Evolutionary conservation across 2,888 invertebrate species (phyloP).

Genomic region (Thumatha senex): DNA sequence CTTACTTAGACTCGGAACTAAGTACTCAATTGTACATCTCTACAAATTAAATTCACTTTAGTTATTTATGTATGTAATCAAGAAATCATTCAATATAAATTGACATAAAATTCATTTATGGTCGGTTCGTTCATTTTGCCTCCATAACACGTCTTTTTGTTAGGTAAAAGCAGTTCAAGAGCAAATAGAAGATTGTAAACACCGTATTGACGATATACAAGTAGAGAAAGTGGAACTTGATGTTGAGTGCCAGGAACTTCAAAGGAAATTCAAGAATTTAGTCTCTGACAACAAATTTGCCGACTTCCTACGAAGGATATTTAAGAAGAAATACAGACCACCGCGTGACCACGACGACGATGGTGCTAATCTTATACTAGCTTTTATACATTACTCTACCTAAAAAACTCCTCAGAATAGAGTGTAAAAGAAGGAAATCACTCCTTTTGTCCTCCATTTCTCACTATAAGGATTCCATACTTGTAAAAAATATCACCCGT

Average conservation of each 20-base stretch:
- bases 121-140: too few relatives aligned
- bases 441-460: too few relatives aligned
- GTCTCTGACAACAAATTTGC: conserved; percentile 89
- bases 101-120: too few relatives aligned
- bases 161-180: conserved; percentile 81
- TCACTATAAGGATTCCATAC: too few relatives aligned
- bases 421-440: too few relatives aligned
- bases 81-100: too few relatives aligned
- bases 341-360: conserved; percentile 83
- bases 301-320: conserved; percentile 91
- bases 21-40: too few relatives aligned
- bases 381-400: neutral
- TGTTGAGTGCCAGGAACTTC: conserved; percentile 57
- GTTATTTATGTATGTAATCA: too few relatives aligned
- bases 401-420: too few relatives aligned
- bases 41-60: too few relatives aligned
- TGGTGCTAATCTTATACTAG: conserved; percentile 41
- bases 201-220: conserved; percentile 77
- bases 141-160: neutral
- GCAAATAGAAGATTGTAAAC: conserved; percentile 72
- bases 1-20: too few relatives aligned
- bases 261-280: conserved; percentile 82
- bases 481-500: too few relatives aligned
- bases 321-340: conserved; percentile 91
- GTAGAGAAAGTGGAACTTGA: conserved; percentile 57